phyloP scores from a whole-genome alignment of 1,140 invertebrate genomes.

The Penaeus japonicus region DNA sequence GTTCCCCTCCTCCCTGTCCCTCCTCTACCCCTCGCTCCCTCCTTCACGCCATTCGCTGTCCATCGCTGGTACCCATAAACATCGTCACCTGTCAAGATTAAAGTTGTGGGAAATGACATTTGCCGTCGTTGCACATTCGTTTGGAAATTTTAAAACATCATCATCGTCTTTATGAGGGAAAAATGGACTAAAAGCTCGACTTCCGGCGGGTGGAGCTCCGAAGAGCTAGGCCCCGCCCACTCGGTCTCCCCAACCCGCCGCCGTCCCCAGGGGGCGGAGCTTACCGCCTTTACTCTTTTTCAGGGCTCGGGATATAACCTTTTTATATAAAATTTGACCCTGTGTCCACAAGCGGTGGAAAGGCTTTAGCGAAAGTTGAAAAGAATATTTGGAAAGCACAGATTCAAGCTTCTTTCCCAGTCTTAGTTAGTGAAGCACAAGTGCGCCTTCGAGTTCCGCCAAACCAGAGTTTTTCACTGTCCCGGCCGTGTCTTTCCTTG shows the following conservation, averaged over 20 bases:
- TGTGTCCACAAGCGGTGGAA: no score
- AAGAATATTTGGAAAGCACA: no score
- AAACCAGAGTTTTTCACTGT: no score
- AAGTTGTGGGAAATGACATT: not conserved
- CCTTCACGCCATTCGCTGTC: not conserved
- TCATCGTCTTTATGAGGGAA: no score
- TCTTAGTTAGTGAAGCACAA: no score
- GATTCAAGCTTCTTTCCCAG: no score
- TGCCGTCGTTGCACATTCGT: not conserved
- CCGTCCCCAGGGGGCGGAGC: constrained; percentile 47
- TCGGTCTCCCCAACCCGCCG: not conserved
- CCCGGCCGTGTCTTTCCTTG: no score
- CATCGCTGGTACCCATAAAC: not conserved
- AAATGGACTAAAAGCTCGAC: constrained; percentile 12
- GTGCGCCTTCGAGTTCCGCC: no score
- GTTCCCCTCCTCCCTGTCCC: constrained; percentile 10
- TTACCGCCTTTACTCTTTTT: constrained; percentile 31
- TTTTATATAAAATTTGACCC: not conserved
- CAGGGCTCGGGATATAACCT: not conserved
- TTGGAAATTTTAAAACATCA: not conserved
- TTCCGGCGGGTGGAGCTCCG: constrained; percentile 21
- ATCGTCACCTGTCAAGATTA: not conserved
- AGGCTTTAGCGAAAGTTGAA: no score
- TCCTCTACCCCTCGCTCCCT: not conserved
- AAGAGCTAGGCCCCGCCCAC: constrained; percentile 16